A percentile compares a stretch with the other conserved stretches of the same genome.
Evolutionary conservation across 2,797 vertebrate genomes (phyloP).

Genomic region (Triplophysa yarkandensis): DNA sequence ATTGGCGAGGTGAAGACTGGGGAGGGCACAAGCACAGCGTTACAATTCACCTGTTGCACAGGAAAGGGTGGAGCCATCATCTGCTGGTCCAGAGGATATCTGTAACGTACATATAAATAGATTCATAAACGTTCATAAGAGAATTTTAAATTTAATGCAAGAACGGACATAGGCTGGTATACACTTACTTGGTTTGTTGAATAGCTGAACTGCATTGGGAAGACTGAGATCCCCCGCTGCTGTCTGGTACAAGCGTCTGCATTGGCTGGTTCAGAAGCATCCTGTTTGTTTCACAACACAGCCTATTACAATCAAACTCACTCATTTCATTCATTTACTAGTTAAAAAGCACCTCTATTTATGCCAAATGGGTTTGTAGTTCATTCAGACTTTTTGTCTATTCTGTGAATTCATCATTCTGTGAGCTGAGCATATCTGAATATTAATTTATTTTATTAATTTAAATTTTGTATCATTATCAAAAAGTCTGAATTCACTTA

Average conservation of each 20-base stretch:
- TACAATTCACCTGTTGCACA: constrained; percentile 77
- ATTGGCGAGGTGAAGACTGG: constrained; percentile 76
- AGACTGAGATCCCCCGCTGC: constrained; percentile 69
- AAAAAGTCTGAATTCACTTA: no score
- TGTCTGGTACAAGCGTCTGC: constrained; percentile 75
- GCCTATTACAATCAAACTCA: constrained; percentile 3
- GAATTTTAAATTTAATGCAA: neutral
- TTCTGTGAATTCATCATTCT: no score
- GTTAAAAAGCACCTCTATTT: neutral
- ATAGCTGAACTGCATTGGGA: constrained; percentile 77
- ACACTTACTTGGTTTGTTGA: constrained; percentile 76
- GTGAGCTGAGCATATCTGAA: no score
- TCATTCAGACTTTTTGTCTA: no score
- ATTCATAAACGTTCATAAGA: neutral
- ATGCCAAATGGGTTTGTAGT: no score
- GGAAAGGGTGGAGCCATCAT: constrained; percentile 72
- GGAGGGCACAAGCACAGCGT: constrained; percentile 70
- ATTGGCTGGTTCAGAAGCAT: constrained; percentile 81
- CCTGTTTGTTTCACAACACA: constrained; percentile 60
- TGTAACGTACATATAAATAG: constrained; percentile 58
- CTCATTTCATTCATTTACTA: neutral
- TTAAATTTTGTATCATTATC: no score
- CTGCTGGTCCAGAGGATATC: constrained; percentile 81
- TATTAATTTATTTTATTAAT: no score
- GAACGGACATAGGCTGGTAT: neutral